Percentiles rank a stretch among this genome's conserved stretches.
Conservation (phyloP, 2,797 vertebrate genomes). For the Glossophaga mutica region DNA sequence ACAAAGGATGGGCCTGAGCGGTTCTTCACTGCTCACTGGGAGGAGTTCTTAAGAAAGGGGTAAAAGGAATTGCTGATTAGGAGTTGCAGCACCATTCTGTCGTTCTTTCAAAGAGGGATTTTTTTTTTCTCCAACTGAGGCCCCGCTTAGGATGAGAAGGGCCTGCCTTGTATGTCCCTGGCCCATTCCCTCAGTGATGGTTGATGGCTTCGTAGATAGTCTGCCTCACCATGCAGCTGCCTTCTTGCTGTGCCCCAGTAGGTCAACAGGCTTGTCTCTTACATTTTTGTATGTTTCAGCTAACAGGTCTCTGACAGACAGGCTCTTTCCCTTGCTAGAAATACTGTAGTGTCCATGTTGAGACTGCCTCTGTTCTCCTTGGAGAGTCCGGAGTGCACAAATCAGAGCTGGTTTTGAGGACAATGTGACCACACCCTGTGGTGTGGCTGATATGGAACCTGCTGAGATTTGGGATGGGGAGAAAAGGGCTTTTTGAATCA, state of each 20-base stretch:
- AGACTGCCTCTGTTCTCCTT: neutral
- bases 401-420: neutral
- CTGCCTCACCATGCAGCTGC: neutral
- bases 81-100: neutral
- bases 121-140: neutral
- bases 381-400: neutral
- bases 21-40: neutral
- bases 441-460: neutral
- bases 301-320: slow-evolving; percentile 29
- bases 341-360: neutral
- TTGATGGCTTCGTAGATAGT: neutral
- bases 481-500: neutral
- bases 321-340: neutral
- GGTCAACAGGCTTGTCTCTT: neutral
- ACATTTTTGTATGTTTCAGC: slow-evolving; percentile 47
- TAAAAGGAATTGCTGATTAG: neutral
- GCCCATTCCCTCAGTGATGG: neutral
- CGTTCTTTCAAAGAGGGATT: neutral
- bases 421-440: neutral
- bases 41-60: neutral
- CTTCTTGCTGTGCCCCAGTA: fast-evolving
- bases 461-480: neutral
- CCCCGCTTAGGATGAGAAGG: neutral
- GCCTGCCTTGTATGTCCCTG: neutral
- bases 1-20: fast-evolving